Percentiles rank a stretch among this genome's conserved stretches.
These are phyloP conservation scores for Dendroctonus ponderosae DNA, from an alignment of 1,140 invertebrate genomes.

Conservation along the genomic window DNA sequence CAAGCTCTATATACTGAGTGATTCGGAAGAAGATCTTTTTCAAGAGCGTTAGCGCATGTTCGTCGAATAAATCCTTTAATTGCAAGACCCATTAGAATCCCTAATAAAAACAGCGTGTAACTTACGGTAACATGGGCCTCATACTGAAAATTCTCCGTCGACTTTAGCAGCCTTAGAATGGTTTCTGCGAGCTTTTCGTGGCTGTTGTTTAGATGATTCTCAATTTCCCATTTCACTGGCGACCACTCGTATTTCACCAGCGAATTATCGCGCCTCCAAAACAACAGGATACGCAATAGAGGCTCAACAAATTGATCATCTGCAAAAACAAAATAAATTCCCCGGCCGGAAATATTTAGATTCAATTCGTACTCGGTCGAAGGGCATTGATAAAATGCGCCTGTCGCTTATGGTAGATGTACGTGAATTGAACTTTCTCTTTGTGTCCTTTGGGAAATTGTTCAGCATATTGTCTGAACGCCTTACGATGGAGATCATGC, in stretches of 20 bases:
- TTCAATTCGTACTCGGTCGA: conserved; percentile 54
- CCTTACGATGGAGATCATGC: conserved; percentile 61
- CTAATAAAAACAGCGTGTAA: conserved; percentile 1
- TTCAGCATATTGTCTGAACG: conserved; percentile 68
- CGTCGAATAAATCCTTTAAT: conserved; percentile 68
- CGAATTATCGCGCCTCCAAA: conserved; percentile 83
- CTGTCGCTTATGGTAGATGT: conserved; percentile 83
- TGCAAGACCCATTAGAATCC: neutral
- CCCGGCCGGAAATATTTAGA: no score
- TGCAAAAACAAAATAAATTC: conserved; percentile 37
- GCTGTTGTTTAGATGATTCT: conserved; percentile 68
- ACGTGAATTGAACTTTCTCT: conserved; percentile 79
- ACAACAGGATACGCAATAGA: conserved; percentile 74
- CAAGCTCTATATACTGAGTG: conserved; percentile 69
- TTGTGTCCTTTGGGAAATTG: conserved; percentile 57
- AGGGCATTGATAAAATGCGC: conserved; percentile 77
- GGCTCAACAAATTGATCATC: conserved; percentile 61
- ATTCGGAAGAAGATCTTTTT: conserved; percentile 67
- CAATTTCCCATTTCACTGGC: conserved; percentile 61
- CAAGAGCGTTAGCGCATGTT: conserved; percentile 72
- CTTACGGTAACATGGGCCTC: conserved; percentile 65
- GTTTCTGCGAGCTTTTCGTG: conserved; percentile 69
- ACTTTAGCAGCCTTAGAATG: conserved; percentile 68
- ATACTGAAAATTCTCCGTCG: conserved; percentile 69
- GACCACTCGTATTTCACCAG: conserved; percentile 92